Conservation (phyloP, 2,113 vertebrate species). For the Suncus etruscus region DNA sequence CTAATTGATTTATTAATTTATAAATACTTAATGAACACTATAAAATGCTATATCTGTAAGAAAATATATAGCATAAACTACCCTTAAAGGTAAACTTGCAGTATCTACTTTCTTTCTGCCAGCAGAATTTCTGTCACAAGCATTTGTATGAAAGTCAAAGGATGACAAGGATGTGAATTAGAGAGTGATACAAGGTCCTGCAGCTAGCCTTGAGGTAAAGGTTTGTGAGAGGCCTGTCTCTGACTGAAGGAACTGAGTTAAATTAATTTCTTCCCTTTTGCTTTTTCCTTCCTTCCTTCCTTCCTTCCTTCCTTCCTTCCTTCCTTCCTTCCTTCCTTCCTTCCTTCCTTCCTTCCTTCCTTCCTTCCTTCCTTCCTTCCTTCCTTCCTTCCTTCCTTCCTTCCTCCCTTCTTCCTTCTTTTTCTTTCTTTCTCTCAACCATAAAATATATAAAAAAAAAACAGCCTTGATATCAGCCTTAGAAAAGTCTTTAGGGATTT, state of each 20-base stretch:
- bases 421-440: too few relatives aligned
- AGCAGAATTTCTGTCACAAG: not conserved
- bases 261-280: constrained; percentile 22
- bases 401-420: too few relatives aligned
- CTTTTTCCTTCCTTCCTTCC: too few relatives aligned
- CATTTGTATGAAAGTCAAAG: not conserved
- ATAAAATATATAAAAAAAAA: not conserved
- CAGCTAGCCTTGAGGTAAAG: not conserved
- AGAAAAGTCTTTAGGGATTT: not conserved
- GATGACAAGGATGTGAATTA: not conserved
- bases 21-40: not conserved
- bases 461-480: not conserved
- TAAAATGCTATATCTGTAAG: not conserved
- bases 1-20: not conserved
- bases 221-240: not conserved
- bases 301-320: too few relatives aligned
- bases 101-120: not conserved
- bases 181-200: not conserved
- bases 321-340: too few relatives aligned
- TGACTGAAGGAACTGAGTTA: not conserved
- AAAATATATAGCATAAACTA: not conserved
- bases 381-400: too few relatives aligned
- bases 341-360: too few relatives aligned
- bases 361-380: too few relatives aligned
- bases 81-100: not conserved